phyloP scores from a whole-genome alignment of 2,113 vertebrate species.

The Leptodactylus fuscus region DNA sequence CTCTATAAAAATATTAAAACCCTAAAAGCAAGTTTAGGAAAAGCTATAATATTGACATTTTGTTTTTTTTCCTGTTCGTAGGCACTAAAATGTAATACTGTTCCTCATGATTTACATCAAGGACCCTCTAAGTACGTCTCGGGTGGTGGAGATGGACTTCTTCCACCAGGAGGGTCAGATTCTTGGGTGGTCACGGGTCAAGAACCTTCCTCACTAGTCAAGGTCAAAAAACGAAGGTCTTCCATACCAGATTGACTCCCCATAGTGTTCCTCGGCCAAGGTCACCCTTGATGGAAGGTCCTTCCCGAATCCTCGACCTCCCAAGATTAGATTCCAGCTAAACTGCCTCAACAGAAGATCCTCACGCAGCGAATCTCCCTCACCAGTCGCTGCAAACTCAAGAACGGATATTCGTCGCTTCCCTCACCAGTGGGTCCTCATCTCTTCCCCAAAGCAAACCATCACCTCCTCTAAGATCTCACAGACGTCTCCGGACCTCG shows the following conservation, averaged over 20 bases:
- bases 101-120: constrained; percentile 63
- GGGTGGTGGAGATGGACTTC: not conserved
- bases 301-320: not conserved
- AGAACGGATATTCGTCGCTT: constrained; percentile 9
- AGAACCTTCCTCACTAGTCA: not conserved
- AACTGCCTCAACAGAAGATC: constrained; percentile 19
- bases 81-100: constrained; percentile 70
- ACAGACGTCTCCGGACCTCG: constrained; percentile 1
- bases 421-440: not conserved
- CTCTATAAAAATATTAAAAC: constrained; percentile 59
- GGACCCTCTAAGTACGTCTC: constrained; percentile 34
- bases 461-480: not conserved
- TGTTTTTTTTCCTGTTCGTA: constrained; percentile 66
- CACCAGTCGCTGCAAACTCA: constrained; percentile 9
- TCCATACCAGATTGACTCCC: constrained; percentile 24
- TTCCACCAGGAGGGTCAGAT: not conserved
- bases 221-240: not conserved
- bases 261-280: not conserved
- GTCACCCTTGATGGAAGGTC: constrained; percentile 23
- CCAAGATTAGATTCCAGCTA: not conserved
- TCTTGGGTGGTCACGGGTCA: constrained; percentile 2
- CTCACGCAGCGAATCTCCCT: not conserved
- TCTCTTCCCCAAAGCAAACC: not conserved
- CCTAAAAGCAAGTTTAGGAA: constrained; percentile 64
- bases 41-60: constrained; percentile 70